These are phyloP conservation scores for Actinemys pallida DNA, from an alignment of 2,113 vertebrate species.

Conservation along the genomic window DNA sequence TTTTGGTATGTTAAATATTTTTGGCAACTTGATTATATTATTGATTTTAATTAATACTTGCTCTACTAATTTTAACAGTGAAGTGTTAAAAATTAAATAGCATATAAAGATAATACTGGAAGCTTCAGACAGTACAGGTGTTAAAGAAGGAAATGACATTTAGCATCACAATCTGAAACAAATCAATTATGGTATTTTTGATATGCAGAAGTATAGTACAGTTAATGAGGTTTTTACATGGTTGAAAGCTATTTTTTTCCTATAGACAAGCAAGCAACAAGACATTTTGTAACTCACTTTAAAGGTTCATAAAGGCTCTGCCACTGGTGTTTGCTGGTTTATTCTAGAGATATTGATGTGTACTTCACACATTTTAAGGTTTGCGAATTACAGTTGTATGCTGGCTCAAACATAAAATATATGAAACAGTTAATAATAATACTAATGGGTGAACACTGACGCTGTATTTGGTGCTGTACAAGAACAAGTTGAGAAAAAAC, in stretches of 20 bases:
- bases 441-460: not conserved
- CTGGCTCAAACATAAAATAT: not conserved
- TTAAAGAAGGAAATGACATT: not conserved
- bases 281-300: not conserved
- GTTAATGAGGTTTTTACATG: too few relatives aligned
- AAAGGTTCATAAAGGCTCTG: not conserved
- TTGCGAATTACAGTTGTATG: not conserved
- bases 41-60: conserved; percentile 27
- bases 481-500: not conserved
- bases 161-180: conserved; percentile 12
- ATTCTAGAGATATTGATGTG: not conserved
- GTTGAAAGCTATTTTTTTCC: not conserved
- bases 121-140: not conserved
- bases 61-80: not conserved
- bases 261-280: conserved; percentile 2
- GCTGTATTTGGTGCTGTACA: not conserved
- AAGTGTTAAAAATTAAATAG: conserved; percentile 30
- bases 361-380: not conserved
- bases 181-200: not conserved
- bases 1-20: conserved; percentile 13
- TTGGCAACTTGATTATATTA: conserved; percentile 32
- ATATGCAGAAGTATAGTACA: not conserved
- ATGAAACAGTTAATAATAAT: not conserved
- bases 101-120: not conserved
- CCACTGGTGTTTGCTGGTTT: not conserved